These are phyloP conservation scores for Typhlichthys subterraneus DNA, from an alignment of 2,797 vertebrate species.

Conservation along the genomic window DNA sequence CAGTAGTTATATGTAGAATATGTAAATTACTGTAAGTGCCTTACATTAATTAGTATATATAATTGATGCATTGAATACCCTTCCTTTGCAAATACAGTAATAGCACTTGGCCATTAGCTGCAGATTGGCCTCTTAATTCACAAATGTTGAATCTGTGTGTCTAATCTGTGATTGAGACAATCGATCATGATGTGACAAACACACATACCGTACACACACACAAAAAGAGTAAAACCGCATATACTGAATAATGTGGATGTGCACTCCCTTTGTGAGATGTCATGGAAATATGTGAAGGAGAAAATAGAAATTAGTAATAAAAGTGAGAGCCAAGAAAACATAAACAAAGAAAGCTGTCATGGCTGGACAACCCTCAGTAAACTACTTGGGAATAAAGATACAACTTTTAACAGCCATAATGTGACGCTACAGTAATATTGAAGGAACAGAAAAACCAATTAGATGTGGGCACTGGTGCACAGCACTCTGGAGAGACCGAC, in stretches of 20 bases:
- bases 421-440: conserved; percentile 50
- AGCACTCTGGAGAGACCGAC: conserved; percentile 50
- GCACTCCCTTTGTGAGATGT: neutral
- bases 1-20: conserved; percentile 19
- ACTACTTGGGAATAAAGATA: conserved; percentile 39
- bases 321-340: neutral
- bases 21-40: conserved; percentile 23
- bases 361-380: conserved; percentile 38
- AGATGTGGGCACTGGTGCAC: conserved; percentile 66
- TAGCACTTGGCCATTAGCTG: too few relatives aligned
- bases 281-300: conserved; percentile 14
- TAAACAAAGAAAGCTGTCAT: conserved; percentile 26
- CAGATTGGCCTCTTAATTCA: too few relatives aligned
- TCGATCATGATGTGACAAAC: too few relatives aligned
- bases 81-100: too few relatives aligned
- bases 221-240: neutral
- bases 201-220: too few relatives aligned
- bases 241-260: neutral
- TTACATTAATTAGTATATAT: too few relatives aligned
- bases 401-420: conserved; percentile 51
- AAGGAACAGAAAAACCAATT: conserved; percentile 65
- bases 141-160: too few relatives aligned
- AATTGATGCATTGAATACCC: too few relatives aligned
- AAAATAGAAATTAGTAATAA: conserved; percentile 12
- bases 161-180: too few relatives aligned